phyloP scores from a whole-genome alignment of 2,113 vertebrate genomes.

The Sphaerodactylus townsendi region DNA sequence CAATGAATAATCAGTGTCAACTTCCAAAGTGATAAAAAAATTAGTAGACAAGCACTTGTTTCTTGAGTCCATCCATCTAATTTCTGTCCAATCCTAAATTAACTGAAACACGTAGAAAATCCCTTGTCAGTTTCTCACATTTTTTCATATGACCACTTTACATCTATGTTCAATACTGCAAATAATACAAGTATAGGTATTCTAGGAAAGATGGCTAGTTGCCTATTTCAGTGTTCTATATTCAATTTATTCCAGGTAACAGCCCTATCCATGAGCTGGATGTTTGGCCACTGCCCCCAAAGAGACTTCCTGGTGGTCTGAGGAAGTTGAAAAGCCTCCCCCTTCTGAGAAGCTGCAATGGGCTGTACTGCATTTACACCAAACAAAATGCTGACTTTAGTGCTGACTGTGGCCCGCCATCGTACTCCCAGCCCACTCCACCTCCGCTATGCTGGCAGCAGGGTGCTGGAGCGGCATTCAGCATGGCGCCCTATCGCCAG shows the following conservation, averaged over 20 bases:
- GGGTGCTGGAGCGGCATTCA: too few species aligned
- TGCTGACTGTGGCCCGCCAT: too few species aligned
- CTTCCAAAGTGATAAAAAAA: constrained; percentile 10
- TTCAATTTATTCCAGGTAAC: not conserved
- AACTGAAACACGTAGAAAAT: constrained; percentile 28
- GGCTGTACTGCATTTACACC: too few species aligned
- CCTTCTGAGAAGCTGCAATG: too few species aligned
- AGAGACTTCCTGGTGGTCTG: too few species aligned
- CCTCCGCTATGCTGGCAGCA: too few species aligned
- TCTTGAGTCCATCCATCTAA: constrained; percentile 32
- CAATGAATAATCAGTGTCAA: not conserved
- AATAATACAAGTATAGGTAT: constrained; percentile 11
- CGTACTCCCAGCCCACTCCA: too few species aligned
- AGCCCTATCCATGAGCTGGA: too few species aligned
- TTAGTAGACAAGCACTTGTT: not conserved
- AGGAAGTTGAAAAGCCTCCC: too few species aligned
- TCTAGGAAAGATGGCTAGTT: not conserved
- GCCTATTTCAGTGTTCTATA: not conserved
- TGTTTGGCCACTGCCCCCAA: too few species aligned
- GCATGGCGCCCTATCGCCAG: too few species aligned
- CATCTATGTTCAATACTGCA: not conserved
- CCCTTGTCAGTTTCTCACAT: constrained; percentile 38
- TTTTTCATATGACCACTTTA: constrained; percentile 21
- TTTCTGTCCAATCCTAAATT: constrained; percentile 37
- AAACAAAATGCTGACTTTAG: too few species aligned